Percentiles rank a stretch among this genome's conserved stretches.
phyloP scores from a whole-genome alignment of 2,113 vertebrate genomes.

The Lates calcarifer region DNA sequence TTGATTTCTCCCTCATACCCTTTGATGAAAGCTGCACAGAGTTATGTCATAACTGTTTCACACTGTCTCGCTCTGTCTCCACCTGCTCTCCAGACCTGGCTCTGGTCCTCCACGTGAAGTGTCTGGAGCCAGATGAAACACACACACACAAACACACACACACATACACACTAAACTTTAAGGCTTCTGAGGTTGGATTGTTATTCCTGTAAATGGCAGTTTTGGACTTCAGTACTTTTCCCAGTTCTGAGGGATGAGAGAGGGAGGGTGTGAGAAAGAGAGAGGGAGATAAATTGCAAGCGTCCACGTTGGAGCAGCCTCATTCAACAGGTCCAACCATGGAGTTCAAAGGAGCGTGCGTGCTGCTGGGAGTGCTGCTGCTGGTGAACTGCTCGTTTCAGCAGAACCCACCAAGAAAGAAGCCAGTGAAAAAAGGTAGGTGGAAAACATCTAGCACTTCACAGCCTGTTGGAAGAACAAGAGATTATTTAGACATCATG shows the following conservation, averaged over 20 bases:
- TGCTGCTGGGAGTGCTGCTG: slow-evolving; percentile 85
- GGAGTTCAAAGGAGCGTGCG: slow-evolving; percentile 81
- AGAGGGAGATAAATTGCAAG: slow-evolving; percentile 62
- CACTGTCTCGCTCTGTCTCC: slow-evolving; percentile 27
- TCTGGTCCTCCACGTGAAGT: slow-evolving; percentile 26
- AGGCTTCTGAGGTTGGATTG: slow-evolving; percentile 51
- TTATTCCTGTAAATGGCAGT: slow-evolving; percentile 72
- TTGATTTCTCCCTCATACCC: slow-evolving; percentile 25
- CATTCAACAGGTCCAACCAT: slow-evolving; percentile 80
- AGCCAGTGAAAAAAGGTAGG: slow-evolving; percentile 89
- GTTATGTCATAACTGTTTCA: slow-evolving; percentile 43
- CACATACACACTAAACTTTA: slow-evolving; percentile 18
- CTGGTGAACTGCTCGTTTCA: slow-evolving; percentile 79
- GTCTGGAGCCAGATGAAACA: slow-evolving; percentile 55
- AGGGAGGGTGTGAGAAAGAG: slow-evolving; percentile 46
- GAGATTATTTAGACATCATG: background rate
- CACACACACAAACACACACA: background rate
- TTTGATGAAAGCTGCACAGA: slow-evolving; percentile 21
- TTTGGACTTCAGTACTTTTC: slow-evolving; percentile 69
- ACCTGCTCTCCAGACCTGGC: slow-evolving; percentile 59
- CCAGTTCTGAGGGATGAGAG: slow-evolving; percentile 47
- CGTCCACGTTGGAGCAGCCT: slow-evolving; percentile 42
- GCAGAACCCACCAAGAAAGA: slow-evolving; percentile 75
- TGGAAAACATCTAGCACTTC: background rate
- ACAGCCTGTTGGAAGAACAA: background rate